Conservation (phyloP, 1,140 invertebrate species). For the Bombus polaris region DNA sequence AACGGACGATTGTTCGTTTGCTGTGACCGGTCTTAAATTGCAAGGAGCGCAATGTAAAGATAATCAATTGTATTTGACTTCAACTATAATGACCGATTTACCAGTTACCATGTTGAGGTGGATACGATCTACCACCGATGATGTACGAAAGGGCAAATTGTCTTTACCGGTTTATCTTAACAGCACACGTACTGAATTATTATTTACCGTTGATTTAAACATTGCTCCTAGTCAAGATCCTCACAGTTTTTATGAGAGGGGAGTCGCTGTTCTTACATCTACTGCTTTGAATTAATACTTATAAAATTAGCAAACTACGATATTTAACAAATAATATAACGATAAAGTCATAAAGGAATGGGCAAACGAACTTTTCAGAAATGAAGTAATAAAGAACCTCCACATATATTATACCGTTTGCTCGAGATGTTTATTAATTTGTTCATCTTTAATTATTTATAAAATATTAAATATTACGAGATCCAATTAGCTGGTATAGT, state of each 20-base stretch:
- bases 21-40: conserved; percentile 93
- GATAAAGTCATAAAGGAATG: conserved; percentile 16
- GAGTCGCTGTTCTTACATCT: conserved; percentile 96
- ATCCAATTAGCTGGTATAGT: conserved; percentile 8
- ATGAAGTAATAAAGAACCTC: neutral
- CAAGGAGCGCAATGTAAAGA: conserved; percentile 97
- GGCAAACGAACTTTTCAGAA: conserved; percentile 12
- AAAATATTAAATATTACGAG: neutral
- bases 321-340: conserved; percentile 31
- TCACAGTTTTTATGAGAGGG: conserved; percentile 97
- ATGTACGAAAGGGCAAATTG: conserved; percentile 86
- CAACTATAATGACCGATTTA: conserved; percentile 96
- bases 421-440: conserved; percentile 33
- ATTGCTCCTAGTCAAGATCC: conserved; percentile 93
- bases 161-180: conserved; percentile 98
- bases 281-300: conserved; percentile 91
- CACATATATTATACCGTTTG: conserved; percentile 1
- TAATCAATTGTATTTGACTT: conserved; percentile 95
- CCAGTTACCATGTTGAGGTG: conserved; percentile 94
- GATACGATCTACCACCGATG: conserved; percentile 87
- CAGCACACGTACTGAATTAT: conserved; percentile 95
- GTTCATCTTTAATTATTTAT: conserved; percentile 31
- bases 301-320: neutral
- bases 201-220: conserved; percentile 98
- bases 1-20: conserved; percentile 91